A percentile compares a stretch with the other conserved stretches of the same genome.
Conservation (phyloP, 1,140 invertebrate genomes). For the Ganaspis sp. region DNA sequence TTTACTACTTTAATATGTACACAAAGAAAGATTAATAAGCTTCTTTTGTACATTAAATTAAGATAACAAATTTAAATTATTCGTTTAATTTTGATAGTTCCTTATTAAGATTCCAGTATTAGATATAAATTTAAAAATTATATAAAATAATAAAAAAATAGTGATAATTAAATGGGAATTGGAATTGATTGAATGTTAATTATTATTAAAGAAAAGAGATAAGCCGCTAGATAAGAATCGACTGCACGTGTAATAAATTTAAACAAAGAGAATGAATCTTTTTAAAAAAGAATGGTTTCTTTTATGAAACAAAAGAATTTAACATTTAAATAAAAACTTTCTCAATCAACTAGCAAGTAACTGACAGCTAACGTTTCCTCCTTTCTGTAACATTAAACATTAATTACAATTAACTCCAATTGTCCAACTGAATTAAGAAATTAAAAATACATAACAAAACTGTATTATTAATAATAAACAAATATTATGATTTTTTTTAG, state of each 20-base stretch:
- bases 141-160: too few relatives aligned
- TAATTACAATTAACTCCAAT: constrained; percentile 3
- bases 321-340: neutral
- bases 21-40: too few relatives aligned
- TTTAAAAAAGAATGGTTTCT: neutral
- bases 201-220: neutral
- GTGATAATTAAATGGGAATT: too few relatives aligned
- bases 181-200: too few relatives aligned
- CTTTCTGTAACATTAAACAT: neutral
- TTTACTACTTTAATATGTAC: too few relatives aligned
- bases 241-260: neutral
- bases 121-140: too few relatives aligned
- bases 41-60: too few relatives aligned
- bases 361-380: neutral
- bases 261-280: neutral
- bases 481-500: too few relatives aligned
- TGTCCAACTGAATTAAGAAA: neutral
- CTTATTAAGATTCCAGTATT: too few relatives aligned
- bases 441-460: neutral
- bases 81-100: too few relatives aligned
- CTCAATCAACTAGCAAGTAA: neutral
- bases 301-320: neutral
- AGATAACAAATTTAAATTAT: too few relatives aligned
- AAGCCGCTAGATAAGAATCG: neutral
- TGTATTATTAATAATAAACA: neutral